Conservation (phyloP, 2,797 vertebrate genomes). For the Coracias cyanogaster region DNA sequence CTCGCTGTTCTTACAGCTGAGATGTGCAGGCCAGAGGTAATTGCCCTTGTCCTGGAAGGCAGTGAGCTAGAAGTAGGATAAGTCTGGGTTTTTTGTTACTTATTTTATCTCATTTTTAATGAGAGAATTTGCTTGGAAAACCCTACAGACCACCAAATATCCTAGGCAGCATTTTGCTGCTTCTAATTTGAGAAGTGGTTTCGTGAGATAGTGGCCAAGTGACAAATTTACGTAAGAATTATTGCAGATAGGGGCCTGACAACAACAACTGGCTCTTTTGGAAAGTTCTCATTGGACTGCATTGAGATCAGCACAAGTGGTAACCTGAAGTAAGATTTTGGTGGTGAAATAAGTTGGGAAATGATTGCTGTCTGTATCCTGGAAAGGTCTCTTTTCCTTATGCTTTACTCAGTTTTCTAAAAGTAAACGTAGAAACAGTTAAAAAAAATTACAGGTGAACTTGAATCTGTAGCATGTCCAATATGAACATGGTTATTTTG, state of each 20-base stretch:
- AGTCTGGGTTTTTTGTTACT: not conserved
- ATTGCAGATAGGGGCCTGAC: not conserved
- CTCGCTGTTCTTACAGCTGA: accelerated
- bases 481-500: not conserved
- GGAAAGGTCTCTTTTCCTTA: not conserved
- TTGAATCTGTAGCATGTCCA: not conserved
- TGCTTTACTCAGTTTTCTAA: not conserved
- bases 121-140: not conserved
- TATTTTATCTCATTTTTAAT: not conserved
- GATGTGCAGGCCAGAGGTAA: not conserved
- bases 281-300: not conserved
- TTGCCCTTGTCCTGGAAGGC: not conserved
- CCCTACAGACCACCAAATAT: not conserved
- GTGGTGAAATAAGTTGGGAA: not conserved
- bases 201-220: not conserved
- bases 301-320: not conserved
- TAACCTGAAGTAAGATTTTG: not conserved
- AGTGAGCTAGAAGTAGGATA: not conserved
- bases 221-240: not conserved
- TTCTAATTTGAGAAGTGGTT: not conserved
- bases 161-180: accelerated
- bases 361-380: not conserved
- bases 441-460: not conserved
- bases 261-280: not conserved
- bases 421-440: not conserved